Evolutionary conservation across 2,797 vertebrate species (phyloP).

Genomic region (Chaenodraco wilsoni): DNA sequence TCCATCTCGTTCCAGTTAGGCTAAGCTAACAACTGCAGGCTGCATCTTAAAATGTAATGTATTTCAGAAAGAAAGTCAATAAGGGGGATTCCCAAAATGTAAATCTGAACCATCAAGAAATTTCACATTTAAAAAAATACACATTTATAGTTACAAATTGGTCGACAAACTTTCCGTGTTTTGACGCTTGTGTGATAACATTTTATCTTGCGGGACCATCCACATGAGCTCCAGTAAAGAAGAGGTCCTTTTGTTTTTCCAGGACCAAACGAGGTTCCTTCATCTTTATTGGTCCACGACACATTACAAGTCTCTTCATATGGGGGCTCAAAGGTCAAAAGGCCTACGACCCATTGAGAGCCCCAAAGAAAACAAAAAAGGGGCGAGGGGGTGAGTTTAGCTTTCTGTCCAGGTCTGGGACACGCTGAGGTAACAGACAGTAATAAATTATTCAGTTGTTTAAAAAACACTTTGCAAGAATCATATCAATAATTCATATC

Average conservation of each 20-base stretch:
- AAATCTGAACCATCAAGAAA: not conserved
- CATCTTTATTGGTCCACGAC: slow-evolving; percentile 43
- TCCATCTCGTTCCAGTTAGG: not conserved
- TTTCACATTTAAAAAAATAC: slow-evolving; percentile 40
- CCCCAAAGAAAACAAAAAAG: slow-evolving; percentile 1
- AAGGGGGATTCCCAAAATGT: not conserved
- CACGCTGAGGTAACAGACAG: slow-evolving; percentile 78
- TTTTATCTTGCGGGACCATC: slow-evolving; percentile 9
- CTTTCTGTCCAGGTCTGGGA: slow-evolving; percentile 75
- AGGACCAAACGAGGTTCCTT: slow-evolving; percentile 29
- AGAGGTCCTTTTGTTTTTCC: not conserved
- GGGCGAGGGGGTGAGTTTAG: not conserved
- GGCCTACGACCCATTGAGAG: slow-evolving; percentile 6
- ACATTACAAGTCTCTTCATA: slow-evolving; percentile 32
- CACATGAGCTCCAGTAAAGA: slow-evolving; percentile 21
- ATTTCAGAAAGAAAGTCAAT: not conserved
- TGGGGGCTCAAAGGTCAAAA: slow-evolving; percentile 27
- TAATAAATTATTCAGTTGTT: slow-evolving; percentile 81
- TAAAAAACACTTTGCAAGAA: slow-evolving; percentile 75
- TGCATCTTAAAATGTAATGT: not conserved
- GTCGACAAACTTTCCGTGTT: slow-evolving; percentile 5
- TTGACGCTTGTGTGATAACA: slow-evolving; percentile 14
- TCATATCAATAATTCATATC: slow-evolving; percentile 70
- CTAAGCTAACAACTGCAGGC: not conserved
- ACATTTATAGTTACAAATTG: slow-evolving; percentile 2